phyloP scores from a whole-genome alignment of 1,140 invertebrate genomes.

The Neotoxoptera formosana region DNA sequence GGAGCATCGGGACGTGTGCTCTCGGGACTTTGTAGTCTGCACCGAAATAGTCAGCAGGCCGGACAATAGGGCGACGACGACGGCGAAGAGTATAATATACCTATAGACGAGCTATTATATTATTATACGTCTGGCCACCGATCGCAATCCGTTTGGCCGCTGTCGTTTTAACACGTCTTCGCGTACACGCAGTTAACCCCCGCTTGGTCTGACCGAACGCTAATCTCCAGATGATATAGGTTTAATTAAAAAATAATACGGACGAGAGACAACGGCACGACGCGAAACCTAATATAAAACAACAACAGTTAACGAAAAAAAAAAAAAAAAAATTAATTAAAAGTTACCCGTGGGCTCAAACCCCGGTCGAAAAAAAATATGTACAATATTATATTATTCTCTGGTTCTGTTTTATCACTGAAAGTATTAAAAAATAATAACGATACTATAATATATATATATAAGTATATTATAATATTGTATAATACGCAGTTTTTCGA shows the following conservation, averaged over 20 bases:
- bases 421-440: slow-evolving; percentile 32
- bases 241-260: slow-evolving; percentile 58
- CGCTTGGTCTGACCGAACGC: not conserved
- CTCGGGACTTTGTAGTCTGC: not conserved
- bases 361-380: not conserved
- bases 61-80: not conserved
- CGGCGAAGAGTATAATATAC: too few relatives aligned
- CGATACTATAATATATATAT: not conserved
- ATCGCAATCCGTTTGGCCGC: not conserved
- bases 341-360: not conserved
- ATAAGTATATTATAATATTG: not conserved
- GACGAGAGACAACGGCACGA: not conserved
- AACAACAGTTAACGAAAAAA: slow-evolving; percentile 2
- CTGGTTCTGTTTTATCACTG: not conserved
- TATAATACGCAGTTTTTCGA: not conserved
- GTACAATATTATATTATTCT: not conserved
- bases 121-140: not conserved
- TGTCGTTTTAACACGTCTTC: slow-evolving; percentile 41
- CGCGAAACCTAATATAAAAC: not conserved
- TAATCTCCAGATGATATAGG: slow-evolving; percentile 43
- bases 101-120: not conserved
- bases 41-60: not conserved
- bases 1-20: not conserved
- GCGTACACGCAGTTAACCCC: not conserved
- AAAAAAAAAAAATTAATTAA: slow-evolving; percentile 53